Conservation (phyloP, 2,888 invertebrate genomes). For the Danaus chrysippus region DNA sequence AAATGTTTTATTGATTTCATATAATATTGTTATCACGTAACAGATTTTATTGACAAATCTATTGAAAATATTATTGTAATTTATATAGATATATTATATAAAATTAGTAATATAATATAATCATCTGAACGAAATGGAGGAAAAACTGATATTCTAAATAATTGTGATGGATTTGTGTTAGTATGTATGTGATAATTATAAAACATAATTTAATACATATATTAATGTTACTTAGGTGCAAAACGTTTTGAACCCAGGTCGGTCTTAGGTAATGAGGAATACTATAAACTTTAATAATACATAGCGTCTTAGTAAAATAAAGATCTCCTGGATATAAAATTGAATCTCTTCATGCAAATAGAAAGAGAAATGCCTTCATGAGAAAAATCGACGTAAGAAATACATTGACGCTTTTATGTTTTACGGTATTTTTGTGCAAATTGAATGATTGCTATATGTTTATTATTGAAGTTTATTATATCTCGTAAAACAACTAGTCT, state of each 20-base stretch:
- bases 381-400: too few species aligned
- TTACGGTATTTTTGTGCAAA: too few species aligned
- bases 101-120: constrained; percentile 41
- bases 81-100: constrained; percentile 32
- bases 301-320: too few species aligned
- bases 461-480: too few species aligned
- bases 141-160: constrained; percentile 78
- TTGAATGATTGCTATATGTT: too few species aligned
- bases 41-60: constrained; percentile 75
- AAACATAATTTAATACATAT: constrained; percentile 45
- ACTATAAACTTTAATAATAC: neutral
- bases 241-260: constrained; percentile 19
- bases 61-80: constrained; percentile 57
- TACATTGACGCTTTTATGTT: too few species aligned
- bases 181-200: constrained; percentile 55
- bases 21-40: constrained; percentile 59
- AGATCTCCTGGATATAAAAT: too few species aligned
- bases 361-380: too few species aligned
- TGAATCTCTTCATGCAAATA: too few species aligned
- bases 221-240: constrained; percentile 31
- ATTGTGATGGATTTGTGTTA: constrained; percentile 78
- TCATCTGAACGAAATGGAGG: constrained; percentile 63
- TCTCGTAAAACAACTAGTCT: too few species aligned
- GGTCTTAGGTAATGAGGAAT: constrained; percentile 17
- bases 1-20: constrained; percentile 28